Evolutionary conservation across 1,140 invertebrate species (phyloP), one percentile per base, ranked within the genome.

Genomic region (Sycophaga agraensis): DNA sequence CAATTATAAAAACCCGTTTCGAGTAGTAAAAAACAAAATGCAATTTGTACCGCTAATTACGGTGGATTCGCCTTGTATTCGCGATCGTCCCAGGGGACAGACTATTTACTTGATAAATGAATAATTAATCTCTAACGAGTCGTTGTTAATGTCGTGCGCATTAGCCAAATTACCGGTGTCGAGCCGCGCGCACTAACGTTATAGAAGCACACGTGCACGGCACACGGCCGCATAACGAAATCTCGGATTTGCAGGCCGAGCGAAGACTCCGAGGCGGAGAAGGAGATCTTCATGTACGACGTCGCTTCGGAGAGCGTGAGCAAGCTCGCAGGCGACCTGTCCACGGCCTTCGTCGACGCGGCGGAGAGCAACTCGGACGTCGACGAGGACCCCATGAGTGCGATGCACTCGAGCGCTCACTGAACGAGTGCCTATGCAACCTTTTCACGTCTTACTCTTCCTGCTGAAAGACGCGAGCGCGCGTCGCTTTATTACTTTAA

Each of bases 271-370:
- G 65, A 82, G 19, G 82, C 82, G 12, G 85, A 87, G 40, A 88
- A 88, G 73, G 90, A 92, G 80, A 92, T 93, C 63, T 93, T 86
- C 75, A 92, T 93, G 91, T 92, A 91, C 72, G 91, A 93, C 69
- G 85, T 91, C 9, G 75, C 81, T 42, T 87, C 86, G 0, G 75
- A 86, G 65, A 84, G 77, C 55, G 86, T 87, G 26, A 91, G 84
- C 78, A 90, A 86, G 76, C 76, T 88, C 14, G 84, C 83, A 39
- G 89, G 89, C 2, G 89, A 90, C 68, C 78, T 93, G 19, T 91
- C 90, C 1, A 85, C 88, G 43, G 88, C 90, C 39, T 92, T 92
- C 68, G 90, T 92, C 6, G 88, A 91, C 73, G 91, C 91, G 35
- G 91, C 90, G 39, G 88, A 91, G 77, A 90, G 90, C 65, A 91